Base-by-base conservation (phyloP, 1,140 invertebrate species). In the Oreohelix idahoensis region DNA sequence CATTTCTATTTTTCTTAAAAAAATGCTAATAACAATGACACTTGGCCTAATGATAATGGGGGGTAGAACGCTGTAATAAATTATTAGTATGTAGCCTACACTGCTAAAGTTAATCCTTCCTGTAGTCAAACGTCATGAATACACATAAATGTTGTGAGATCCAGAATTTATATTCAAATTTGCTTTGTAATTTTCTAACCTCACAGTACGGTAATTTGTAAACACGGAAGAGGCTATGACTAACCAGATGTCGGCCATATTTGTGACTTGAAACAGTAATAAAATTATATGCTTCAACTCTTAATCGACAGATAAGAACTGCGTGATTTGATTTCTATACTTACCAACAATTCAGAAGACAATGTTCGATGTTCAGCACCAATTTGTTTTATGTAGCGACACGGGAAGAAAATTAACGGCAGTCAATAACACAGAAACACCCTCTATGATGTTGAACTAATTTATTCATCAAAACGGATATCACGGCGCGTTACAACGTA, bases 141-240 rank as follows among this genome's bases (percentile, higher is more conserved):
- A n/a, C n/a, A n/a, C n/a, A n/a, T n/a, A n/a, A n/a, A n/a, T n/a
- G n/a, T n/a, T n/a, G n/a, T n/a, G n/a, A n/a, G n/a, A n/a, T n/a
- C n/a, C n/a, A n/a, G n/a, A n/a, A n/a, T n/a, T n/a, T 32, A 32
- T 66, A 29, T 66, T 66, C 29, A 66, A 66, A 66, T 32, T 13
- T 32, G 29, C n/a, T 66, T 17, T 66, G 63, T 66, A 32, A 32
- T 66, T 66, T 32, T 10, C 20, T 35, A 66, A 32, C 63, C 29
- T 32, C 29, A 32, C 5, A 23, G 29, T 5, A 66, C 11, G 17
- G n/a, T 66, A 29, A 66, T 66, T 66, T 66, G 63, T 66, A 66
- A 66, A 66, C 63, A 66, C 63, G 63, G 63, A 66, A 66, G 63
- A 32, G 29, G n/a, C 63, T 66, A 66, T 66, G 63, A 66, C 63